phyloP scores from a whole-genome alignment of 2,113 vertebrate genomes.

The Thunnus thynnus region DNA sequence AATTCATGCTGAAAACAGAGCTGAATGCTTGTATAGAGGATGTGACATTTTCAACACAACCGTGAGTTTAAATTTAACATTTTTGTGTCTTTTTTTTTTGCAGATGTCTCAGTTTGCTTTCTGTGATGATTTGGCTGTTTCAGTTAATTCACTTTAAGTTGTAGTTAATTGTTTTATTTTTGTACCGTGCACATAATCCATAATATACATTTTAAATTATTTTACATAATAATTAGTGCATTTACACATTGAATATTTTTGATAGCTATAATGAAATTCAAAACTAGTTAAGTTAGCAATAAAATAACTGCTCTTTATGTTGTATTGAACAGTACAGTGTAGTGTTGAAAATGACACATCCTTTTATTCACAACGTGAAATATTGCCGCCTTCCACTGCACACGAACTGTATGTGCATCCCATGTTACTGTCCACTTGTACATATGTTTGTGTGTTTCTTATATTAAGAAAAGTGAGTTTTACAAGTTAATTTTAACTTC shows the following conservation, averaged over 20 bases:
- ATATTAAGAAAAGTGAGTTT: slow-evolving; percentile 82
- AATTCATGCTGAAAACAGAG: background rate
- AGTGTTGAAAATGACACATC: background rate
- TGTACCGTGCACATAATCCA: too few relatives aligned
- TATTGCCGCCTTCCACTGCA: background rate
- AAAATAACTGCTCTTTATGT: background rate
- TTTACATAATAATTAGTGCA: too few relatives aligned
- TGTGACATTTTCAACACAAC: slow-evolving; percentile 7
- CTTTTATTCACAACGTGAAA: background rate
- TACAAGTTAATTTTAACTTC: slow-evolving; percentile 18
- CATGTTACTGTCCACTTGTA: slow-evolving; percentile 30
- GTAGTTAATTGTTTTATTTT: too few relatives aligned
- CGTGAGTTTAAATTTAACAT: too few relatives aligned
- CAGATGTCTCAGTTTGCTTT: background rate
- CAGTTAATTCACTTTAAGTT: too few relatives aligned
- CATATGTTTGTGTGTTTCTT: slow-evolving; percentile 76
- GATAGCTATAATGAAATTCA: background rate
- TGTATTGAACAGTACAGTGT: background rate
- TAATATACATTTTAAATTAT: too few relatives aligned
- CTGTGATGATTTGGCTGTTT: too few relatives aligned
- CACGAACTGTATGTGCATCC: slow-evolving; percentile 20
- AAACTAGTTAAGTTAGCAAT: background rate
- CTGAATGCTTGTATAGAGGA: background rate
- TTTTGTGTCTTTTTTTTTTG: background rate
- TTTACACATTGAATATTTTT: background rate